phyloP scores from a whole-genome alignment of 2,797 vertebrate genomes.

The Myotis planiceps region DNA sequence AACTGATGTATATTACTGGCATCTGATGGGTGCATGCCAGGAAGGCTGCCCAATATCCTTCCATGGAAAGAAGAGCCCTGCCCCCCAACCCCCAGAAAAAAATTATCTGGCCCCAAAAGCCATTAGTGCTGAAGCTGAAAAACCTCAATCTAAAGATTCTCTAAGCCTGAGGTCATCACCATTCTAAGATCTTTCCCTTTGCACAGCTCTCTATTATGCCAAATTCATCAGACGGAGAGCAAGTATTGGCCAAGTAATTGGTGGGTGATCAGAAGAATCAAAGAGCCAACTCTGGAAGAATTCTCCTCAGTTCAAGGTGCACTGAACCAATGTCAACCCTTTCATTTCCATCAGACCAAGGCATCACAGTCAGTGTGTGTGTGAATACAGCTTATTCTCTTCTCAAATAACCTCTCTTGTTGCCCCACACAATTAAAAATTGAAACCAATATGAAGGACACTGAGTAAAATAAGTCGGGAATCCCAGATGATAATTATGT shows the following conservation, averaged over 20 bases:
- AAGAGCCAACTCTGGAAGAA: not conserved
- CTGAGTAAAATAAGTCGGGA: not conserved
- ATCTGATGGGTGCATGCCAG: not conserved
- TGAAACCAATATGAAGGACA: not conserved
- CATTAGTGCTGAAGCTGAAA: not conserved
- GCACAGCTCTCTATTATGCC: not conserved
- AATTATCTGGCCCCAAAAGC: not conserved
- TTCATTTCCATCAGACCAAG: not conserved
- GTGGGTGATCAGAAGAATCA: not conserved
- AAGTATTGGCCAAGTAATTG: too few species aligned
- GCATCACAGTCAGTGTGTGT: not conserved
- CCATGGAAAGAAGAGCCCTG: not conserved
- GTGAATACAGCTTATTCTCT: not conserved
- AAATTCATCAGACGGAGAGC: not conserved
- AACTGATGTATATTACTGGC: not conserved
- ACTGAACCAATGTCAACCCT: fast-evolving
- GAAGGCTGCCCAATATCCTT: not conserved
- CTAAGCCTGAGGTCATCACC: not conserved
- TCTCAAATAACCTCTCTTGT: not conserved
- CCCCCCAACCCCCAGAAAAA: not conserved
- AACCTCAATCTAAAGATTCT: not conserved
- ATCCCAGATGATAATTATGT: not conserved
- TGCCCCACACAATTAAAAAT: not conserved
- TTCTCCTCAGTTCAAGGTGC: not conserved
- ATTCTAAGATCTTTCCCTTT: not conserved